phyloP scores from a whole-genome alignment of 2,113 vertebrate genomes.

The Lichenostomus cassidix region DNA sequence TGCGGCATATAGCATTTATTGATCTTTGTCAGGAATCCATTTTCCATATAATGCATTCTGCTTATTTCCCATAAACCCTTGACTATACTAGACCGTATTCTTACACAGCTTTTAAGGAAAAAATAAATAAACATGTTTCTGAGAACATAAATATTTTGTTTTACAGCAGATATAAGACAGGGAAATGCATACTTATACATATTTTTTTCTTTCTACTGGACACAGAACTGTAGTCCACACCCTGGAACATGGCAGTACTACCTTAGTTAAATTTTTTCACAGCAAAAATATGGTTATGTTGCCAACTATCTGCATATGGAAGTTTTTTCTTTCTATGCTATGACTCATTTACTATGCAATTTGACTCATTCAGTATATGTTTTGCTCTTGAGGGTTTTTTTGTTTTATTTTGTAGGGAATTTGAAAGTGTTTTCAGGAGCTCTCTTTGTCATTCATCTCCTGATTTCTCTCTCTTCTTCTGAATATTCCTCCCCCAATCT shows the following conservation, averaged over 20 bases:
- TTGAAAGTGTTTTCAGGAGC: neutral
- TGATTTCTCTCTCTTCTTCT: neutral
- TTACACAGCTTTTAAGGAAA: neutral
- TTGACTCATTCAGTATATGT: neutral
- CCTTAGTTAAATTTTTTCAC: neutral
- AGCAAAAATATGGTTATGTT: neutral
- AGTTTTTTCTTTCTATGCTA: neutral
- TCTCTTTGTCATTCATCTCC: neutral
- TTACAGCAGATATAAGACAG: neutral
- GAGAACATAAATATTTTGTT: neutral
- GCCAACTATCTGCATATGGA: neutral
- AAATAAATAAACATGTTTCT: neutral
- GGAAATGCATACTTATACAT: neutral
- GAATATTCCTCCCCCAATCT: neutral
- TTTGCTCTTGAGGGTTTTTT: neutral
- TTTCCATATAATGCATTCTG: conserved; percentile 2
- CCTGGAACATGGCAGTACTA: neutral
- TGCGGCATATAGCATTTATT: conserved; percentile 55
- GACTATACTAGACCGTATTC: neutral
- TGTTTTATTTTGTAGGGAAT: neutral
- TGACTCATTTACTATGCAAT: neutral
- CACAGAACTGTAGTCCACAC: neutral
- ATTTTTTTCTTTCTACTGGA: neutral
- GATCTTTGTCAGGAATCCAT: conserved; percentile 45
- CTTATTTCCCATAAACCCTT: conserved; percentile 16